Evolutionary conservation across 64 coral and sea anemone species (phyloP).

Genomic region (Acropora tenuis): DNA sequence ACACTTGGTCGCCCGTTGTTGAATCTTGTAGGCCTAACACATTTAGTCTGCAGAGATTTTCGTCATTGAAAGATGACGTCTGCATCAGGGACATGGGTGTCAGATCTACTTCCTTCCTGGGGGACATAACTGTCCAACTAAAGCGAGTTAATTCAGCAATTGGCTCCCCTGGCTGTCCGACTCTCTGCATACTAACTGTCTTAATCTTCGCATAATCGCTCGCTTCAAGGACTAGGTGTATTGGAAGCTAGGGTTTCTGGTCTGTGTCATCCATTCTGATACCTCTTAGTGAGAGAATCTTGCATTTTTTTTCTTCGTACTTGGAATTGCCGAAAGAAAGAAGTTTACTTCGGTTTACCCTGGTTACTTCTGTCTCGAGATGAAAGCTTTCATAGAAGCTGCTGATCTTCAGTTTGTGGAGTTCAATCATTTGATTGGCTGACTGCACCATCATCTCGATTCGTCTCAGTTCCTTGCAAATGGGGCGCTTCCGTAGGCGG

Average conservation of each 20-base stretch:
- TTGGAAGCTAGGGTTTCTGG: background rate
- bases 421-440: background rate
- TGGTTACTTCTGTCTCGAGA: background rate
- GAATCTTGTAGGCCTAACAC: slow-evolving; percentile 5
- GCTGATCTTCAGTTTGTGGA: background rate
- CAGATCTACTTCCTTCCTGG: background rate
- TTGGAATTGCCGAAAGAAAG: background rate
- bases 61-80: background rate
- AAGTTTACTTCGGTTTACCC: background rate
- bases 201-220: background rate
- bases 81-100: background rate
- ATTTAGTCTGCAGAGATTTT: slow-evolving; percentile 9
- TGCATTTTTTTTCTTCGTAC: background rate
- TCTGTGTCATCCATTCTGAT: background rate
- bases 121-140: background rate
- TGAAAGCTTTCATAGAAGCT: background rate
- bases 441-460: background rate
- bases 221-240: background rate
- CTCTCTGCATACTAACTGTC: background rate
- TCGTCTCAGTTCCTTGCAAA: background rate
- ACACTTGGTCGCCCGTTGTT: background rate
- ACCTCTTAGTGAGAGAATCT: background rate
- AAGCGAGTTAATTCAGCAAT: background rate
- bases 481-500: background rate
- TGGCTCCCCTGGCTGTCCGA: background rate